Percentiles rank a stretch among this genome's conserved stretches.
phyloP scores from a whole-genome alignment of 2,113 vertebrate species.

The Panurus biarmicus region DNA sequence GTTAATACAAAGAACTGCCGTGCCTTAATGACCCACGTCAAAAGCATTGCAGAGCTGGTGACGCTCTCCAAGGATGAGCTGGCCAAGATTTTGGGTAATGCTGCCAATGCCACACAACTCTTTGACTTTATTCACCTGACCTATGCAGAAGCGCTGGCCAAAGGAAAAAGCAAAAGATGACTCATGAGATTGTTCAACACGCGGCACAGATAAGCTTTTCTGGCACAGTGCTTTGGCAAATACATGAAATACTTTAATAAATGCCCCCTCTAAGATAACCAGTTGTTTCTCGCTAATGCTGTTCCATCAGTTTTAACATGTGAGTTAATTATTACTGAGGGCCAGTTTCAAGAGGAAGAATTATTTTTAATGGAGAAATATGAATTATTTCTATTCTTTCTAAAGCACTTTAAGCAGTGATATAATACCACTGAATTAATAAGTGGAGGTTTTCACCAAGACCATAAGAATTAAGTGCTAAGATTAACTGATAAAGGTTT shows the following conservation, averaged over 20 bases:
- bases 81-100: slow-evolving; percentile 74
- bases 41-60: slow-evolving; percentile 82
- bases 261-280: neutral
- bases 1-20: slow-evolving; percentile 85
- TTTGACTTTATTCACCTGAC: slow-evolving; percentile 87
- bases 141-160: slow-evolving; percentile 50
- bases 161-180: slow-evolving; percentile 66
- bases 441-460: neutral
- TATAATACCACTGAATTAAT: neutral
- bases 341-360: neutral
- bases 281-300: neutral
- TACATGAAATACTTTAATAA: neutral
- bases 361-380: neutral
- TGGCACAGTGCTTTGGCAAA: neutral
- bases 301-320: neutral
- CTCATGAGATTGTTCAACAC: neutral
- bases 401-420: neutral
- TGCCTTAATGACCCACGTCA: slow-evolving; percentile 75
- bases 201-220: neutral
- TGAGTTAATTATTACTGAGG: neutral
- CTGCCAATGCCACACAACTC: slow-evolving; percentile 76
- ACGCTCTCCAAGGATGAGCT: slow-evolving; percentile 78
- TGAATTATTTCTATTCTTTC: neutral
- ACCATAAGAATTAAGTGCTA: neutral
- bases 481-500: neutral